Conservation (phyloP, 2,888 invertebrate species). For the Fissipunctia ypsillon region DNA sequence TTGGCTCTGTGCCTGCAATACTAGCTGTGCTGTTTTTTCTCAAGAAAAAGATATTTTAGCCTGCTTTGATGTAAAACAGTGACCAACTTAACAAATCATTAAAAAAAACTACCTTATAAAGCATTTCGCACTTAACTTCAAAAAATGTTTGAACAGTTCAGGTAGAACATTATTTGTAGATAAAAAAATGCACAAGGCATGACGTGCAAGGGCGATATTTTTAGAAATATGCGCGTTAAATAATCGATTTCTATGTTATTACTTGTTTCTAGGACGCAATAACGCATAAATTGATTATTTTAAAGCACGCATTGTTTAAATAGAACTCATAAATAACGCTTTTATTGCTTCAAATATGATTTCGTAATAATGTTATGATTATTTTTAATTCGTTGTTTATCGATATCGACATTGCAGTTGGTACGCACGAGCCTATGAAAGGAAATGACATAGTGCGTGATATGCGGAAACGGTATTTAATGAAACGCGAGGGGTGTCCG, state of each 20-base stretch:
- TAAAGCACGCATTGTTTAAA: conserved; percentile 33
- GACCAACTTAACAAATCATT: neutral
- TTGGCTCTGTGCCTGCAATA: conserved; percentile 31
- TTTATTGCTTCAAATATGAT: conserved; percentile 32
- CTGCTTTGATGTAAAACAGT: neutral
- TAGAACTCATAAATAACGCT: conserved; percentile 34
- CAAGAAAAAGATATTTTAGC: neutral
- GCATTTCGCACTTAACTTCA: neutral
- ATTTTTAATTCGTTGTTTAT: conserved; percentile 47
- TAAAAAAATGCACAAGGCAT: neutral
- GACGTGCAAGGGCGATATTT: neutral
- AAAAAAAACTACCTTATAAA: neutral
- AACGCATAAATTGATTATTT: conserved; percentile 48
- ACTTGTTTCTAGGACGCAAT: conserved; percentile 43
- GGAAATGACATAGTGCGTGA: conserved; percentile 91
- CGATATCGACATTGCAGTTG: conserved; percentile 71
- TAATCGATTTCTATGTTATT: conserved; percentile 49
- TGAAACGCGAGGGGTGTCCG: conserved; percentile 88
- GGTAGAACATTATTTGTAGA: neutral
- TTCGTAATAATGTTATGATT: conserved; percentile 36
- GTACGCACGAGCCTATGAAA: conserved; percentile 76
- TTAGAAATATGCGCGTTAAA: conserved; percentile 4
- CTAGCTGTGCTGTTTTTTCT: neutral
- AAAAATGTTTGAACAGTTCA: neutral
- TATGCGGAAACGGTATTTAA: conserved; percentile 91